Percentiles rank a stretch among this genome's conserved stretches.
Evolutionary conservation across 30 jellyfish, hydroid and myxozoan genomes (phyloP).

Genomic region (Sanderia malayensis): DNA sequence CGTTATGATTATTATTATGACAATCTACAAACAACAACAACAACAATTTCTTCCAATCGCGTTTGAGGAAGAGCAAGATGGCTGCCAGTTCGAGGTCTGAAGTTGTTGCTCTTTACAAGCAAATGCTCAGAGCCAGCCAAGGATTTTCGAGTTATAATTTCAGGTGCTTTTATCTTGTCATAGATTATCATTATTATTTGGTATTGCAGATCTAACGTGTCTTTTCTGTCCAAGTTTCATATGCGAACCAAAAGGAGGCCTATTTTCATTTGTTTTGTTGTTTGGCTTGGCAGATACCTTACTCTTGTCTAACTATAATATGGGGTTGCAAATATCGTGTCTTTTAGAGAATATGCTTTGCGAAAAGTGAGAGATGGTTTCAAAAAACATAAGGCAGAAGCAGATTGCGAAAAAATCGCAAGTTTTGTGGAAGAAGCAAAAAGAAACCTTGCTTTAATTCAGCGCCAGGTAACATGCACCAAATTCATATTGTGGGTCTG

Average conservation of each 20-base stretch:
- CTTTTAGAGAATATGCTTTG: conserved; percentile 65
- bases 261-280: too few species aligned
- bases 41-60: neutral
- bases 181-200: too few species aligned
- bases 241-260: too few species aligned
- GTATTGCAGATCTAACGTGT: too few species aligned
- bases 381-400: conserved; percentile 59
- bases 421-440: conserved; percentile 48
- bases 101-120: conserved; percentile 46
- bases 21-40: neutral
- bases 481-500: too few species aligned
- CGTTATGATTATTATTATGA: too few species aligned
- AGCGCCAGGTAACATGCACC: conserved; percentile 75
- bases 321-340: too few species aligned
- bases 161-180: conserved; percentile 27
- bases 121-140: conserved; percentile 64
- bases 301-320: too few species aligned
- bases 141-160: conserved; percentile 69
- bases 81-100: conserved; percentile 49
- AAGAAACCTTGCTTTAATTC: conserved; percentile 54
- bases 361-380: conserved; percentile 84
- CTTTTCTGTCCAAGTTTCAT: too few species aligned
- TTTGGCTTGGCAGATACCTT: too few species aligned
- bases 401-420: conserved; percentile 48
- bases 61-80: conserved; percentile 21